phyloP scores from a whole-genome alignment of 2,888 invertebrate species.

The Cosmia trapezina region DNA sequence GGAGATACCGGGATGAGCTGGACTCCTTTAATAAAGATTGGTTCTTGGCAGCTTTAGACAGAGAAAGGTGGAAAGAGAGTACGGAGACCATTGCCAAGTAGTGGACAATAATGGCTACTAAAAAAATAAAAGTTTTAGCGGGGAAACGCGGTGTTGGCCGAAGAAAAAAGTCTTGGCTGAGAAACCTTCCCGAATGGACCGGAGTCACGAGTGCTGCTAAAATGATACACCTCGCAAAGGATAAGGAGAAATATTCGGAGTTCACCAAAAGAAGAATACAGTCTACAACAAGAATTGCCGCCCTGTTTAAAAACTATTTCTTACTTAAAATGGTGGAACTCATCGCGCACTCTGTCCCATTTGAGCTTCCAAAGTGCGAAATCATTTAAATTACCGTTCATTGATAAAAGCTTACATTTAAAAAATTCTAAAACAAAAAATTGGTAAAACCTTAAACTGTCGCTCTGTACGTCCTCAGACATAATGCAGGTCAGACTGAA shows the following conservation, averaged over 20 bases:
- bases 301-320: constrained; percentile 42
- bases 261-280: background rate
- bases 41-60: no score
- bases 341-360: constrained; percentile 82
- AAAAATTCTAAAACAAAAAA: constrained; percentile 5
- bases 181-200: background rate
- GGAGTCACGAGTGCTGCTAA: background rate
- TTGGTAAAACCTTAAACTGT: constrained; percentile 30
- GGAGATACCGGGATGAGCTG: no score
- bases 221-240: background rate
- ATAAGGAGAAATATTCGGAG: background rate
- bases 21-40: no score
- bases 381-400: constrained; percentile 73
- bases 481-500: constrained; percentile 35
- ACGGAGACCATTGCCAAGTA: no score
- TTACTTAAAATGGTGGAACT: constrained; percentile 78
- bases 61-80: no score
- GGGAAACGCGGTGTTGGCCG: background rate
- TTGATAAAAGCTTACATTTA: constrained; percentile 53
- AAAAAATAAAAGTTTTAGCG: background rate
- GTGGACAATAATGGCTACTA: no score
- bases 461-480: constrained; percentile 21
- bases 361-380: constrained; percentile 81
- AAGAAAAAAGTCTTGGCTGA: background rate
- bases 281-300: background rate